Percentiles rank a stretch among this genome's conserved stretches.
Conservation (phyloP, 1,140 invertebrate species). For the Hypothenemus hampei region DNA sequence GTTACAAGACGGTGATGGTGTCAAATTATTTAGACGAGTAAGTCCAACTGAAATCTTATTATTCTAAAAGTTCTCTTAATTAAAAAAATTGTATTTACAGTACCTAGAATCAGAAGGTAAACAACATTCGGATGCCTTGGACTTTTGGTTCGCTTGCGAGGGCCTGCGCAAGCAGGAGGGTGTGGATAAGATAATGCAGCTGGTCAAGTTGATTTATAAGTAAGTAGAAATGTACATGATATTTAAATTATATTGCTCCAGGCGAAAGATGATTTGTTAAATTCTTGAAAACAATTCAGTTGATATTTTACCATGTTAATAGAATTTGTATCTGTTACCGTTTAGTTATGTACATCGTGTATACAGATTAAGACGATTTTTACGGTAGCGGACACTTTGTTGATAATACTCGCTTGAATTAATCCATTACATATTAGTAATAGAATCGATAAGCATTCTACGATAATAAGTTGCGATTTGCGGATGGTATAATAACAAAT, state of each 20-base stretch:
- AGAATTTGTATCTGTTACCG: too few relatives aligned
- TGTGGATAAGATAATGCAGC: conserved; percentile 63
- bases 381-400: too few relatives aligned
- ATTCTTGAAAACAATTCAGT: background rate
- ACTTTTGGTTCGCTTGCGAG: conserved; percentile 90
- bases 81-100: conserved; percentile 39
- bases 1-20: conserved; percentile 79
- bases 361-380: too few relatives aligned
- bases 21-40: conserved; percentile 66
- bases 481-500: conserved; percentile 3
- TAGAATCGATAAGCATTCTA: too few relatives aligned
- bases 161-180: conserved; percentile 77
- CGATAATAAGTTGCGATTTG: too few relatives aligned
- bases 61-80: background rate
- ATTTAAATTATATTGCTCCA: too few relatives aligned
- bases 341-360: too few relatives aligned
- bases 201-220: conserved; percentile 80
- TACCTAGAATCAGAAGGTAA: conserved; percentile 78
- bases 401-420: too few relatives aligned
- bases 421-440: too few relatives aligned
- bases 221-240: too few relatives aligned
- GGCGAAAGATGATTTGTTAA: background rate
- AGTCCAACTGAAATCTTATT: background rate
- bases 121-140: conserved; percentile 69
- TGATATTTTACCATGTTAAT: too few relatives aligned